phyloP scores from a whole-genome alignment of 2,797 vertebrate species.

The Muscicapa comitata region DNA sequence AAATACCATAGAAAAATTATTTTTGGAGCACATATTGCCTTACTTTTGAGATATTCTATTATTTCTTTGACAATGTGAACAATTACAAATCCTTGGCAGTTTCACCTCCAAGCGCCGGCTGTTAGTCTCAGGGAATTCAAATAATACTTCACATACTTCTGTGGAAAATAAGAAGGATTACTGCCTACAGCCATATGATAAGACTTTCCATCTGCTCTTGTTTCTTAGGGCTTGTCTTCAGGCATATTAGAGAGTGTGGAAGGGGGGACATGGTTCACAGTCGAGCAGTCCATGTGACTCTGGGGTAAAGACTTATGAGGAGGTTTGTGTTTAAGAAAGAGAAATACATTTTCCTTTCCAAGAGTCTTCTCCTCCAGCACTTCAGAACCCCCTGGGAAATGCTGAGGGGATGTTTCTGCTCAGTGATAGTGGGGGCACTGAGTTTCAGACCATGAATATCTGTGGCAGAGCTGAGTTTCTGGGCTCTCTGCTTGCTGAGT shows the following conservation, averaged over 20 bases:
- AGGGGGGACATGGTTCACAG: background rate
- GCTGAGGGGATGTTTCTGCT: background rate
- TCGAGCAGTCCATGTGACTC: conserved; percentile 33
- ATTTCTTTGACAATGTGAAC: conserved; percentile 46
- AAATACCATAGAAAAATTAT: conserved; percentile 57
- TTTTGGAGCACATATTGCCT: conserved; percentile 39
- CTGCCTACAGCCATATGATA: conserved; percentile 63
- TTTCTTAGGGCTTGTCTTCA: conserved; percentile 53
- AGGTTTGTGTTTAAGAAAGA: background rate
- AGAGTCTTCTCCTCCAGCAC: background rate
- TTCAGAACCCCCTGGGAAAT: background rate
- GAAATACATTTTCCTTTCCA: background rate
- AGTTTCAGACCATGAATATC: background rate
- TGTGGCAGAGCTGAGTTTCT: background rate
- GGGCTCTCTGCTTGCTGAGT: background rate
- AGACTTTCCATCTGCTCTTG: conserved; percentile 53
- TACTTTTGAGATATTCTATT: conserved; percentile 35
- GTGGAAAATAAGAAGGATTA: conserved; percentile 64
- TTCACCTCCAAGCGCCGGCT: conserved; percentile 16
- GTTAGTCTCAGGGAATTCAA: conserved; percentile 70
- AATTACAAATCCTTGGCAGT: conserved; percentile 52
- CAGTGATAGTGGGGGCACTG: too few species aligned
- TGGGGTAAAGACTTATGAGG: background rate
- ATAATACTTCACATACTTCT: conserved; percentile 67
- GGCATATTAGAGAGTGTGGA: background rate